Percentiles rank a stretch among this genome's conserved stretches.
Evolutionary conservation across 2,797 vertebrate genomes (phyloP).

Genomic region (Galago senegalensis): DNA sequence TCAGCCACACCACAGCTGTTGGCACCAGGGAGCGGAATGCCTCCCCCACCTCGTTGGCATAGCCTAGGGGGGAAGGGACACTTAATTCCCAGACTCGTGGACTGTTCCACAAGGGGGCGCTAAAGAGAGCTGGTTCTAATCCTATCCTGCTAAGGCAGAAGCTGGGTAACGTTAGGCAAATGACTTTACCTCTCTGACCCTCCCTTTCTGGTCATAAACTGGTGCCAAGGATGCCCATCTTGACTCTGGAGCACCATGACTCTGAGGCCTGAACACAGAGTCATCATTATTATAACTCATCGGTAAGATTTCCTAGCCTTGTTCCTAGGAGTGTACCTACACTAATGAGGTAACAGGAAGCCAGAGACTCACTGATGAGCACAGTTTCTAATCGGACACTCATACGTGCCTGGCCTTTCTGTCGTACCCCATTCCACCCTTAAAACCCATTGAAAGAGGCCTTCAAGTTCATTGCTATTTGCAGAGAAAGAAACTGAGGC

Average conservation of each 20-base stretch:
- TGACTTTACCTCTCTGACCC: constrained; percentile 22
- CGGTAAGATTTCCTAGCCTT: background rate
- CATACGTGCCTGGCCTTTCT: background rate
- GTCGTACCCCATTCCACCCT: background rate
- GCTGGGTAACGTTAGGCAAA: background rate
- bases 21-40: constrained; percentile 96
- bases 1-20: constrained; percentile 93
- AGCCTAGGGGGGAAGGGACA: constrained; percentile 90
- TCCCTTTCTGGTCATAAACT: background rate
- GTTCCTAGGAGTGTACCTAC: background rate
- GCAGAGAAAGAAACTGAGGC: background rate
- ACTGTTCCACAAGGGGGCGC: background rate
- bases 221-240: background rate
- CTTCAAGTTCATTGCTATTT: background rate
- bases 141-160: background rate
- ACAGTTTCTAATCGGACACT: background rate
- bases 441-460: background rate
- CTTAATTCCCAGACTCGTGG: background rate
- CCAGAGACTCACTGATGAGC: background rate
- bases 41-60: constrained; percentile 98
- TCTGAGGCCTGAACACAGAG: background rate
- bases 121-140: background rate
- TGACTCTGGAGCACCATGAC: background rate
- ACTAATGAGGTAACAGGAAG: background rate
- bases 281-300: background rate